These are phyloP conservation scores for Oncorhynchus keta DNA, from an alignment of 2,113 vertebrate genomes.

Conservation along the genomic window DNA sequence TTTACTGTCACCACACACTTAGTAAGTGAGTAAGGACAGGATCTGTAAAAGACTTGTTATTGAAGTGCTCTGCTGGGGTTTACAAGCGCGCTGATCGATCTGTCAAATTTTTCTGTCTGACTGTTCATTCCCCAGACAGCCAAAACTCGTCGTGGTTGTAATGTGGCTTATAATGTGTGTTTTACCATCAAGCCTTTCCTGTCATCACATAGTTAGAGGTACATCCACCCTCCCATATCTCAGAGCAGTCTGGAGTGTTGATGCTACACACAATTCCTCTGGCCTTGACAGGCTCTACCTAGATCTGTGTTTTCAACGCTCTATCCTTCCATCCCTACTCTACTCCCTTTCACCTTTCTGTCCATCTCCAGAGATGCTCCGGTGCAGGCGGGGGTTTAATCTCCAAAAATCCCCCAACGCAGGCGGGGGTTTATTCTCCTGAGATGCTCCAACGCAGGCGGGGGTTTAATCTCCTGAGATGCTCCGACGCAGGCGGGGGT, in stretches of 20 bases:
- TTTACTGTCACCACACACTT: not conserved
- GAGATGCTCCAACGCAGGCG: no score
- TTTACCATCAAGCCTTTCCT: constrained; percentile 57
- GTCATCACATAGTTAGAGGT: constrained; percentile 57
- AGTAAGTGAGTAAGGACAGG: not conserved
- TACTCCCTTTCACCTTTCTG: constrained; percentile 8
- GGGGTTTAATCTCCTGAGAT: not conserved
- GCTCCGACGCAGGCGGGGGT: no score
- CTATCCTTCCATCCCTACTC: constrained; percentile 5
- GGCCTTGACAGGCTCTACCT: constrained; percentile 12
- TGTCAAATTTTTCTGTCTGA: constrained; percentile 29
- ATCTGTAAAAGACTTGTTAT: not conserved
- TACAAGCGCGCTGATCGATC: constrained; percentile 14
- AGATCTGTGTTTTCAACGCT: constrained; percentile 50
- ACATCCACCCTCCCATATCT: constrained; percentile 10
- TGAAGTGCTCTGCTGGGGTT: constrained; percentile 28
- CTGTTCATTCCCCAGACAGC: not conserved
- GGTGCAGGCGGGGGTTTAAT: no score
- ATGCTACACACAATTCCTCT: no score
- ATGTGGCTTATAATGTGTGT: no score
- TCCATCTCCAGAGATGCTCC: constrained; percentile 1
- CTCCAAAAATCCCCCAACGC: no score
- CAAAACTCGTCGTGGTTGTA: no score
- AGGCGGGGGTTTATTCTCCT: no score
- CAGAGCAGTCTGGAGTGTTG: no score